These are phyloP conservation scores for Adoxophyes honmai DNA, from an alignment of 1,140 invertebrate species.

Conservation along the genomic window DNA sequence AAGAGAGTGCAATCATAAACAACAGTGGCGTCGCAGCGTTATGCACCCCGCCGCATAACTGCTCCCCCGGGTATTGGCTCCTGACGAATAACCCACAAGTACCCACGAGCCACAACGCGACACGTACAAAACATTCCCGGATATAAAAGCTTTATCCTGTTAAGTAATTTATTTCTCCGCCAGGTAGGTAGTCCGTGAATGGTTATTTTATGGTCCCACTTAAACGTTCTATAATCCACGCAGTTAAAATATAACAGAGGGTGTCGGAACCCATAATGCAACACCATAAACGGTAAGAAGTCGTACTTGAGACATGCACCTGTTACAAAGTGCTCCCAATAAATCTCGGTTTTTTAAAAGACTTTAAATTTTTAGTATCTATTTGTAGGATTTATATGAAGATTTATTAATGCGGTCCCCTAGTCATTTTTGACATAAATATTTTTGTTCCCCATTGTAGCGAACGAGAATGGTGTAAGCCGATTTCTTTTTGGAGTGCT, in stretches of 20 bases:
- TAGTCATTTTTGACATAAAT: constrained; percentile 9
- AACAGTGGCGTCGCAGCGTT: constrained; percentile 48
- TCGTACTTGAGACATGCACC: constrained; percentile 43
- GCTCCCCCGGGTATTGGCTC: constrained; percentile 58
- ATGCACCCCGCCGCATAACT: constrained; percentile 70
- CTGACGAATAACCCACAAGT: constrained; percentile 72
- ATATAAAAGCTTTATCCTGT: constrained; percentile 73
- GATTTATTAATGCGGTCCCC: constrained; percentile 1
- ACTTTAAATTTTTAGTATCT: constrained; percentile 22
- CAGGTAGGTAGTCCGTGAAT: constrained; percentile 63
- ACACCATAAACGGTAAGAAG: constrained; percentile 57
- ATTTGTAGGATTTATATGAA: constrained; percentile 14
- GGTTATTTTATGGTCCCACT: constrained; percentile 66
- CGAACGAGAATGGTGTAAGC: neutral
- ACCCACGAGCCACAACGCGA: constrained; percentile 64
- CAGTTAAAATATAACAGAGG: constrained; percentile 62
- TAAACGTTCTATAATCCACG: constrained; percentile 66
- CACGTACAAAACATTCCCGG: constrained; percentile 67
- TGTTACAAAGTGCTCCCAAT: constrained; percentile 39
- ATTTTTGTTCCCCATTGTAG: constrained; percentile 1
- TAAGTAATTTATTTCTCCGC: constrained; percentile 75
- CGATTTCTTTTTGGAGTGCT: neutral
- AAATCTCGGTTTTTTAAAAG: constrained; percentile 44
- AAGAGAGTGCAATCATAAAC: constrained; percentile 57
- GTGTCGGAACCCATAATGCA: constrained; percentile 52